Percentiles rank a stretch among this genome's conserved stretches.
Evolutionary conservation across 2,113 vertebrate genomes (phyloP).

Genomic region (Dermatemys mawii): DNA sequence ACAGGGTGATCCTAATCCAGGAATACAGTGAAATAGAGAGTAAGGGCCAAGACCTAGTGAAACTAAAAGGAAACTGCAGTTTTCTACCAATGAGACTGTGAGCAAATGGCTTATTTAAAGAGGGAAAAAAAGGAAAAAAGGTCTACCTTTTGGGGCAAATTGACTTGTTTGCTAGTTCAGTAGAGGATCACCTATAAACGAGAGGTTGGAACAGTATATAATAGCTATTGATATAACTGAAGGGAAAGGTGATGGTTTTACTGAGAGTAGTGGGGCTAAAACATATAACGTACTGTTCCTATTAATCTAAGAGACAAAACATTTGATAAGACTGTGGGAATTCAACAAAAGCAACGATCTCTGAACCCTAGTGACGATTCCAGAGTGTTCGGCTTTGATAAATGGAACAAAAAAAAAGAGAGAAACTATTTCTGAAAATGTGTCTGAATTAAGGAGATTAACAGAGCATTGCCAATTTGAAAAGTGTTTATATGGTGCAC

Average conservation of each 20-base stretch:
- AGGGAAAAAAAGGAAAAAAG: rapidly evolving
- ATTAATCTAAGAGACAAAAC: neutral
- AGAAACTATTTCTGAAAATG: neutral
- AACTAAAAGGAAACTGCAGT: neutral
- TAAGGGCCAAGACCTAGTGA: neutral
- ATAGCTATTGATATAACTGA: neutral
- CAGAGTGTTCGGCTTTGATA: neutral
- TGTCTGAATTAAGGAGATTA: neutral
- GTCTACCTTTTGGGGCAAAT: neutral
- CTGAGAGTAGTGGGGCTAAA: neutral
- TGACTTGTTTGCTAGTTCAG: neutral
- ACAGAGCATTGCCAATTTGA: neutral
- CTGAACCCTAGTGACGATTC: neutral
- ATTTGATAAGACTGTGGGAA: neutral
- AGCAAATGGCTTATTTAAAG: neutral
- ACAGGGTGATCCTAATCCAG: neutral
- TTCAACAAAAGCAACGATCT: neutral
- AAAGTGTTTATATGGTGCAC: neutral
- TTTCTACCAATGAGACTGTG: neutral
- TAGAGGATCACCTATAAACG: neutral
- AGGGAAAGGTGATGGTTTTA: neutral
- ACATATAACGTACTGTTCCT: neutral
- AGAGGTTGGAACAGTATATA: neutral
- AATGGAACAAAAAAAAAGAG: neutral
- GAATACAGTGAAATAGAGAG: neutral